Conservation (phyloP, 1,140 invertebrate species). For the Calliopsis andreniformis region DNA sequence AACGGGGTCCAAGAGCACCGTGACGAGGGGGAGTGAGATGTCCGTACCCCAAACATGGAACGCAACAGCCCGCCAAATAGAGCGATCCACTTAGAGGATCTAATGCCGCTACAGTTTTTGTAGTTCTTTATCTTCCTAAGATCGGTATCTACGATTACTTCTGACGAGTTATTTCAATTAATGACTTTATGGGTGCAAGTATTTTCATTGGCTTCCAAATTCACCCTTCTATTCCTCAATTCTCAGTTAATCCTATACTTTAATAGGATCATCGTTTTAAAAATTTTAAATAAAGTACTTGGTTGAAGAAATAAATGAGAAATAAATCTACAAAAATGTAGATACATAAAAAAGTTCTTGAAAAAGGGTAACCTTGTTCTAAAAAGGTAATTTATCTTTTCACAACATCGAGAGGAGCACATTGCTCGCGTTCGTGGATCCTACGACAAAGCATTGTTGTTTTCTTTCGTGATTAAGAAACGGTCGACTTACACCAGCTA, state of each 20-base stretch:
- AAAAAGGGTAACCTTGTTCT: too few species aligned
- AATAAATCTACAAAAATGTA: too few species aligned
- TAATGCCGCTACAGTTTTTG: constrained; percentile 41
- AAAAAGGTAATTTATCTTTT: too few species aligned
- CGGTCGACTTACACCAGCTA: constrained; percentile 38
- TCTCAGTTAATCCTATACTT: too few species aligned
- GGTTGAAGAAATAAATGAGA: too few species aligned
- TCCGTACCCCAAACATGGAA: constrained; percentile 28
- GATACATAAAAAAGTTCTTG: too few species aligned
- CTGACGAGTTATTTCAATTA: constrained; percentile 29
- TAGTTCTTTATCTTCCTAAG: background rate
- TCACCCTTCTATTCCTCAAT: background rate
- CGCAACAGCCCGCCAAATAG: constrained; percentile 39
- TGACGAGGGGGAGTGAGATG: background rate
- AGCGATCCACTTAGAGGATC: constrained; percentile 40
- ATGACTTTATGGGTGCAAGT: background rate
- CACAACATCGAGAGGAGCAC: constrained; percentile 16
- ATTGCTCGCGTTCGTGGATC: constrained; percentile 38
- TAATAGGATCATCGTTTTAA: too few species aligned
- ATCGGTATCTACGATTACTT: constrained; percentile 11
- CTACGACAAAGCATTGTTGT: constrained; percentile 25
- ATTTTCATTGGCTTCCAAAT: background rate
- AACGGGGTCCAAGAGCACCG: constrained; percentile 10
- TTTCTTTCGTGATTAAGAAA: constrained; percentile 63
- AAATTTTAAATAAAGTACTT: too few species aligned